Percentiles rank a stretch among this genome's conserved stretches.
Conservation (phyloP, 92 coral and sea anemone species). For the Palythoa grandiflora region DNA sequence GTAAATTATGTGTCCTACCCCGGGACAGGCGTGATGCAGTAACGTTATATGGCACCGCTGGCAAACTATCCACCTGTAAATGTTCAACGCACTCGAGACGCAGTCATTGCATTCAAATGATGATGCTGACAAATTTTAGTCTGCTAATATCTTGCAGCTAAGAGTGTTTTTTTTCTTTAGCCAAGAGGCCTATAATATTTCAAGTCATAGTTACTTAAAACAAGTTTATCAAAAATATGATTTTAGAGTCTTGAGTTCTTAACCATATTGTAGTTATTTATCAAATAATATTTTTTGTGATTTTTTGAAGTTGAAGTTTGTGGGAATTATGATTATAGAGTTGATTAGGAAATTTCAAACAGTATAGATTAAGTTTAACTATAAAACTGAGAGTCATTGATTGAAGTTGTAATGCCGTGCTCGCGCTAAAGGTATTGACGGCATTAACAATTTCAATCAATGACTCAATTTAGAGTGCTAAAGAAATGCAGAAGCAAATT, state of each 20-base stretch:
- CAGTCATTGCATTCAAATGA: constrained; percentile 14
- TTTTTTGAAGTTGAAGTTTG: constrained; percentile 4
- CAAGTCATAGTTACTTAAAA: constrained; percentile 13
- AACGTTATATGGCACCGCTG: constrained; percentile 23
- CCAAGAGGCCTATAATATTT: constrained; percentile 21
- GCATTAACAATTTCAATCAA: too few species aligned
- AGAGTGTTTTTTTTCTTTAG: constrained; percentile 9
- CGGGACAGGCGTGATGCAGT: constrained; percentile 48
- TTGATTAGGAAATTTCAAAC: constrained; percentile 15
- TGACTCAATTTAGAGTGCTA: too few species aligned
- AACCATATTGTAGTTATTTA: constrained; percentile 19
- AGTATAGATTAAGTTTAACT: not conserved
- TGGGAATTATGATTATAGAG: constrained; percentile 23
- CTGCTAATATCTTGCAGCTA: constrained; percentile 24
- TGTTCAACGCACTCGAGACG: not conserved
- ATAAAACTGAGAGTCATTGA: too few species aligned
- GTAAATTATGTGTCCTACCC: constrained; percentile 32
- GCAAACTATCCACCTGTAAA: constrained; percentile 25
- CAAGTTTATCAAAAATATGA: constrained; percentile 21
- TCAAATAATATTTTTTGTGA: constrained; percentile 20
- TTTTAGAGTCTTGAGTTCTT: not conserved
- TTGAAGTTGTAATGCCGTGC: too few species aligned
- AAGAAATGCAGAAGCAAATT: too few species aligned
- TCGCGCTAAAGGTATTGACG: too few species aligned
- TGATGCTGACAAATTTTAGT: constrained; percentile 5